phyloP scores from a whole-genome alignment of 2,113 vertebrate species.

The Brachypteracias leptosomus region DNA sequence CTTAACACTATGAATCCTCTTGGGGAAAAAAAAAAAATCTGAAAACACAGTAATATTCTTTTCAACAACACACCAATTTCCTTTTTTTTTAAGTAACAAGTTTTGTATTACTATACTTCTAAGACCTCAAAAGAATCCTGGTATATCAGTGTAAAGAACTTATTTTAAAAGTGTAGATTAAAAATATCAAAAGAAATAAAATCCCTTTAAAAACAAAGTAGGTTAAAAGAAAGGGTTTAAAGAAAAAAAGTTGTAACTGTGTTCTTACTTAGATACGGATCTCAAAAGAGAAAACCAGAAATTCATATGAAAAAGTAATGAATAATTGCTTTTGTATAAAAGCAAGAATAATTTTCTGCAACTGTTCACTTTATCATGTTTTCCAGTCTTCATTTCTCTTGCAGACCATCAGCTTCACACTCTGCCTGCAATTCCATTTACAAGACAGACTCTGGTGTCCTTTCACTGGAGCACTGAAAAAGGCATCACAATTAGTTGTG shows the following conservation, averaged over 20 bases:
- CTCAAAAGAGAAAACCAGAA: neutral
- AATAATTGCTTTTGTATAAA: neutral
- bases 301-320: neutral
- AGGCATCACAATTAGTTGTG: neutral
- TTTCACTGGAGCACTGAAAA: neutral
- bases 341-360: neutral
- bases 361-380: neutral
- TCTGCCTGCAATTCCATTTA: neutral
- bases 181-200: neutral
- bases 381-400: neutral
- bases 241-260: neutral
- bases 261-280: neutral
- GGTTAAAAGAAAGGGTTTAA: neutral
- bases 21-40: neutral
- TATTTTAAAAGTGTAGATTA: neutral
- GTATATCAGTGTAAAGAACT: neutral
- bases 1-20: neutral
- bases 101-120: neutral
- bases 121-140: neutral
- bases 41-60: neutral
- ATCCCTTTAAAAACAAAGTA: neutral
- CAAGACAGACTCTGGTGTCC: neutral
- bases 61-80: neutral
- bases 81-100: neutral
- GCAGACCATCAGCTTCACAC: neutral